These are phyloP conservation scores for Spilarctia lutea DNA, from an alignment of 2,888 invertebrate genomes.

Conservation along the genomic window DNA sequence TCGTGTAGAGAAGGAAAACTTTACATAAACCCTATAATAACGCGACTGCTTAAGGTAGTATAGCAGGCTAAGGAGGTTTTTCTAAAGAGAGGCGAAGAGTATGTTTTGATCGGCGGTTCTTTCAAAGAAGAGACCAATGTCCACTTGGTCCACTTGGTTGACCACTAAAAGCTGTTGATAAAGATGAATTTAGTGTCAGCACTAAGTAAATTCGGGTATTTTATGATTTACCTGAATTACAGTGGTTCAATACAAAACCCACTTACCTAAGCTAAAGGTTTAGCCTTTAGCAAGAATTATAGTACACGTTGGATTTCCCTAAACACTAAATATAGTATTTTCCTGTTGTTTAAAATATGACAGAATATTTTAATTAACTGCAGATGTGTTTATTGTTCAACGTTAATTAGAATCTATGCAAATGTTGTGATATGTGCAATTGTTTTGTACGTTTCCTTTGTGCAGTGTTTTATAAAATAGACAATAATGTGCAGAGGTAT, in stretches of 20 bases:
- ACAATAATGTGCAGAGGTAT: background rate
- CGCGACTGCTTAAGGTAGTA: too few relatives aligned
- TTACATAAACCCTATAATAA: too few relatives aligned
- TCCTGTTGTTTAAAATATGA: slow-evolving; percentile 51
- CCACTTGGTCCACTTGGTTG: background rate
- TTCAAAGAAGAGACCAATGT: background rate
- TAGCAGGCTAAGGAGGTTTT: too few relatives aligned
- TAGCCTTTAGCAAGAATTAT: slow-evolving; percentile 9
- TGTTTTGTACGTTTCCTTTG: slow-evolving; percentile 9
- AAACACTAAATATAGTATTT: slow-evolving; percentile 46
- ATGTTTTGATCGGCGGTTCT: too few relatives aligned
- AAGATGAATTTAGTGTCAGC: too few relatives aligned
- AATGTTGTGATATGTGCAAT: slow-evolving; percentile 35
- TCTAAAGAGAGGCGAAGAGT: too few relatives aligned
- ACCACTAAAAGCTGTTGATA: too few relatives aligned
- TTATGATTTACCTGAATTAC: background rate
- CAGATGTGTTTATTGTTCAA: slow-evolving; percentile 30
- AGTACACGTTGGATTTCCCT: slow-evolving; percentile 42
- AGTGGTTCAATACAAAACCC: background rate
- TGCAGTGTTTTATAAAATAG: slow-evolving; percentile 4
- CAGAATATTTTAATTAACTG: slow-evolving; percentile 42
- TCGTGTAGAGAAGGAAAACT: too few relatives aligned
- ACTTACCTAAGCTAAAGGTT: background rate
- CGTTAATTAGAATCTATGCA: slow-evolving; percentile 37
- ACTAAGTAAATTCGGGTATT: background rate